Evolutionary conservation across 2,113 vertebrate species (phyloP).

Genomic region (Miniopterus natalensis): DNA sequence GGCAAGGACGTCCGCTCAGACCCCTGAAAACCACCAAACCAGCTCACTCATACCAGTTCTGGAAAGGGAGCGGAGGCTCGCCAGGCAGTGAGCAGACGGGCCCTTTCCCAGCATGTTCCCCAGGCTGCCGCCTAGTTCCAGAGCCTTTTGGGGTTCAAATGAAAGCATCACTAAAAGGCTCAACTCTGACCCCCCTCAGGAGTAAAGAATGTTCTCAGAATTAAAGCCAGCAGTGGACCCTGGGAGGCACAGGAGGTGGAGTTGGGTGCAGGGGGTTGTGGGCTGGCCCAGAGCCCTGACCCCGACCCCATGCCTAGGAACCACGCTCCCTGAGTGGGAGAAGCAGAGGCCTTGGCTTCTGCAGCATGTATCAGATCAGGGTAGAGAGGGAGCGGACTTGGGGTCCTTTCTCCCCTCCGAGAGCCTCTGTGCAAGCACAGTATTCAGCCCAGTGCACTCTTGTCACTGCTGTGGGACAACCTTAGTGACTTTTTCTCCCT

Average conservation of each 20-base stretch:
- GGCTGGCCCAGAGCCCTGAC: neutral
- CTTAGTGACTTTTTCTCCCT: neutral
- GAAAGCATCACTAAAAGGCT: neutral
- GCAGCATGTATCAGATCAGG: neutral
- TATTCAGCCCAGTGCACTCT: neutral
- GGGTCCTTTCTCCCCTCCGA: neutral
- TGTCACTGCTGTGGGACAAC: neutral
- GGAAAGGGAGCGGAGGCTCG: neutral
- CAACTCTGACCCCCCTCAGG: neutral
- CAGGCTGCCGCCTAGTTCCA: constrained; percentile 56
- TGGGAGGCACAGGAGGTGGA: neutral
- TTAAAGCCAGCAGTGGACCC: neutral
- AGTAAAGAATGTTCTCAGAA: neutral
- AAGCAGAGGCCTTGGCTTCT: neutral
- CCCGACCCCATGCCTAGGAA: neutral
- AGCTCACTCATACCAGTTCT: neutral
- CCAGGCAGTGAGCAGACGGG: neutral
- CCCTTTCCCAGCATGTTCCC: constrained; percentile 63
- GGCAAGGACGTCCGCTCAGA: neutral
- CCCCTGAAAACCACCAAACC: accelerated
- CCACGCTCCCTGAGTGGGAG: neutral
- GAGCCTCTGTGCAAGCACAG: neutral
- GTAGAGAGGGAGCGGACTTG: neutral
- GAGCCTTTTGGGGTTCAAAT: constrained; percentile 67
- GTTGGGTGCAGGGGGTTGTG: neutral